Evolutionary conservation across 1,140 invertebrate genomes (phyloP).

Genomic region (Leptopilina clavipes): DNA sequence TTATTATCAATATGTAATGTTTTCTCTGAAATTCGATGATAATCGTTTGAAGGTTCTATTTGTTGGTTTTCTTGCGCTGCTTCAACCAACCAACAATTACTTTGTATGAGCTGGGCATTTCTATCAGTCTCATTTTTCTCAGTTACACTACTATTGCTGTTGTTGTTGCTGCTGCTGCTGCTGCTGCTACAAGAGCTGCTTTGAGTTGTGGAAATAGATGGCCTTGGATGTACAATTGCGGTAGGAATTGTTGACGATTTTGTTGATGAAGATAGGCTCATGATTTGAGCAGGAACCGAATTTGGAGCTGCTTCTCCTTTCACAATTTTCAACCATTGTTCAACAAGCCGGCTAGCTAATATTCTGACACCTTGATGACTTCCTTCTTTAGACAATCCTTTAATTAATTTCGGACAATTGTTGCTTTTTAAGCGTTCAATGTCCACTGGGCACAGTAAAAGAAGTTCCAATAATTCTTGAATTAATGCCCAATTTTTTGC

Average conservation of each 20-base stretch:
- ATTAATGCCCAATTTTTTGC: constrained; percentile 90
- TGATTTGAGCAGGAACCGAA: constrained; percentile 64
- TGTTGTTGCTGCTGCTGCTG: constrained; percentile 40
- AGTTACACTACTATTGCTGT: not conserved
- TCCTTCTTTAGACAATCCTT: constrained; percentile 88
- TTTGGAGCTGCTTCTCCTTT: constrained; percentile 78
- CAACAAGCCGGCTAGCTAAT: constrained; percentile 87
- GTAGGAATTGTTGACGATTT: not conserved
- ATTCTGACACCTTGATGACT: constrained; percentile 83
- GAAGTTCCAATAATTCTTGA: constrained; percentile 87
- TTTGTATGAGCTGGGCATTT: constrained; percentile 9
- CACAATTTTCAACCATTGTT: constrained; percentile 92
- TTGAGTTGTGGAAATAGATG: constrained; percentile 38
- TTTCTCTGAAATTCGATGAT: constrained; percentile 1
- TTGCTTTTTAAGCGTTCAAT: constrained; percentile 92
- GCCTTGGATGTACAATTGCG: constrained; percentile 26
- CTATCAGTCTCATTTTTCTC: constrained; percentile 36
- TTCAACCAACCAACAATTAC: not conserved
- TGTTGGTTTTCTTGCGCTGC: not conserved
- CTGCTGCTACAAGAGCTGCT: constrained; percentile 40
- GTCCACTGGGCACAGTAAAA: constrained; percentile 90
- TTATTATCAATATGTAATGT: constrained; percentile 46
- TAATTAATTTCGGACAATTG: constrained; percentile 92
- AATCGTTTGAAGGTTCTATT: not conserved
- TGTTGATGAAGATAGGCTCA: constrained; percentile 48